phyloP scores from a whole-genome alignment of 2,113 vertebrate genomes.

The Pelusios castaneus region DNA sequence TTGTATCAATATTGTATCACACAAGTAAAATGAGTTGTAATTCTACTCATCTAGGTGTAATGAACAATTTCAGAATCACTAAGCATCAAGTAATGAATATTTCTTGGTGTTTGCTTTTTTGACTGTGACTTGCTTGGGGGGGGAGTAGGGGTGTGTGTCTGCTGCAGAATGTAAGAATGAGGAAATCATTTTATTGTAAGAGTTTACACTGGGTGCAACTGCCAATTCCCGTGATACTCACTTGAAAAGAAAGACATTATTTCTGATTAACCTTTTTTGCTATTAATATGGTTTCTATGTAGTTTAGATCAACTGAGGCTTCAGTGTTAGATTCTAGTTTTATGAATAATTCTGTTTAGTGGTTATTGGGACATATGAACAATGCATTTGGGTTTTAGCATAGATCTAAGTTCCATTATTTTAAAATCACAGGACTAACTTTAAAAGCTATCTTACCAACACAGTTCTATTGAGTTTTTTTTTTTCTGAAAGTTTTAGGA shows the following conservation, averaged over 20 bases:
- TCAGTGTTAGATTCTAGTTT: not conserved
- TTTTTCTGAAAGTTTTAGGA: not conserved
- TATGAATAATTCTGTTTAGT: not conserved
- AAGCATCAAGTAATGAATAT: not conserved
- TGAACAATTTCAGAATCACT: not conserved
- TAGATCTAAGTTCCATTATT: not conserved
- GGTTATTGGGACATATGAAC: not conserved
- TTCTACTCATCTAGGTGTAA: not conserved
- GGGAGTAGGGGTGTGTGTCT: too few species aligned
- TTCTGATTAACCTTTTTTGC: not conserved
- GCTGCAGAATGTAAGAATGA: not conserved
- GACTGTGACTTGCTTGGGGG: not conserved
- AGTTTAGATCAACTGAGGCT: not conserved
- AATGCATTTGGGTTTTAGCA: not conserved
- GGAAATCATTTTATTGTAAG: not conserved
- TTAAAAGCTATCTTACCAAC: not conserved
- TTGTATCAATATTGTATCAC: not conserved
- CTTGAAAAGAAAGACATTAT: not conserved
- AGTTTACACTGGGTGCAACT: too few species aligned
- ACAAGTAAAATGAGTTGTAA: not conserved
- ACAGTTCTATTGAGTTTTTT: not conserved
- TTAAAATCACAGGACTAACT: not conserved
- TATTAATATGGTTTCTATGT: not conserved
- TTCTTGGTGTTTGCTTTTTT: not conserved
- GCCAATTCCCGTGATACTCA: not conserved